Conservation (phyloP, 2,113 vertebrate species). For the Microcebus griseorufus region DNA sequence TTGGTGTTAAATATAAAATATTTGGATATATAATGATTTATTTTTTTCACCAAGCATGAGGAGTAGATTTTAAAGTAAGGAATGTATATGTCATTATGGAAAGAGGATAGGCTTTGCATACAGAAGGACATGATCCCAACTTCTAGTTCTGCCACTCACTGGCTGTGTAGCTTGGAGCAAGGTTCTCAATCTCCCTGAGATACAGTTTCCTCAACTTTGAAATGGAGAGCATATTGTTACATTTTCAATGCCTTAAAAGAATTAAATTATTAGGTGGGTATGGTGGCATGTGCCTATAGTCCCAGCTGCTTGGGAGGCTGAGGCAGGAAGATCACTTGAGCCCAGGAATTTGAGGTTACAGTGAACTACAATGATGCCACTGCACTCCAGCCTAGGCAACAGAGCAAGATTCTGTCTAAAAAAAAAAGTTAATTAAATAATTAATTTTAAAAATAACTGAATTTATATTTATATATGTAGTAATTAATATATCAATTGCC, state of each 20-base stretch:
- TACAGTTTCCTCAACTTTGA: background rate
- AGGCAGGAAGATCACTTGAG: too few species aligned
- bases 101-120: background rate
- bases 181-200: background rate
- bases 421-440: too few species aligned
- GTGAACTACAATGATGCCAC: too few species aligned
- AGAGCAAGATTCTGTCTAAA: too few species aligned
- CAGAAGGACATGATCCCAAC: background rate
- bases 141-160: background rate
- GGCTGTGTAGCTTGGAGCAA: background rate
- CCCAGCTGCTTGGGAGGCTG: too few species aligned
- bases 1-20: background rate
- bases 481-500: background rate
- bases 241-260: background rate
- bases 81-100: background rate
- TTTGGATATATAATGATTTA: background rate
- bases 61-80: background rate
- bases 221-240: background rate
- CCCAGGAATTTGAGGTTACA: too few species aligned
- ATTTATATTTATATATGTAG: background rate
- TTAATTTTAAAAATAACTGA: too few species aligned
- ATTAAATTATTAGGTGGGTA: background rate
- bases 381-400: too few species aligned
- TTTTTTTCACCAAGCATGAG: background rate
- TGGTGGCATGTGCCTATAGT: too few species aligned